These are phyloP conservation scores for Donacobius atricapilla DNA, from an alignment of 2,113 vertebrate genomes.

Conservation along the genomic window DNA sequence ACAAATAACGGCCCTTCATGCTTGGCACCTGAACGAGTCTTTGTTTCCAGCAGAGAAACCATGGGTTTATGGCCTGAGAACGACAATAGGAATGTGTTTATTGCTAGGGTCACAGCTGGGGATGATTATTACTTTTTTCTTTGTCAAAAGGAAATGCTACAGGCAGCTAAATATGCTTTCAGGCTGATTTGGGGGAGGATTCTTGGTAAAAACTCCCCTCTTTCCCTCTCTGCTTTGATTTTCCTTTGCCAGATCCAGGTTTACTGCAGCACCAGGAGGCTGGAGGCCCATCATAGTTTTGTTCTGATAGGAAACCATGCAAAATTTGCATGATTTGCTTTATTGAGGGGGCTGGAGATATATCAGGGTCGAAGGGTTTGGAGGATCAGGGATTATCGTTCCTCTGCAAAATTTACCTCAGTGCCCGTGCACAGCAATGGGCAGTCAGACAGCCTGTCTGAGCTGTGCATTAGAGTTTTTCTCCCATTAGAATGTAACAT, in stretches of 20 bases:
- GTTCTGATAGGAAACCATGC: neutral
- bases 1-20: neutral
- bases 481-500: neutral
- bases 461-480: neutral
- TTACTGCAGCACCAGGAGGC: neutral
- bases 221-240: neutral
- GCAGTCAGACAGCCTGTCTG: neutral
- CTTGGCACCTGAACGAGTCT: slow-evolving; percentile 10
- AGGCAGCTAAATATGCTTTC: neutral
- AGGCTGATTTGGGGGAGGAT: neutral
- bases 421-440: rapidly evolving
- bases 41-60: slow-evolving; percentile 37
- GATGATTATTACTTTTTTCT: slow-evolving; percentile 40
- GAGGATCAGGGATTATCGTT: neutral
- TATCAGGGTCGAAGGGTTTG: neutral
- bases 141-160: slow-evolving; percentile 23
- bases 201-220: neutral
- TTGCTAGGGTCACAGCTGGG: slow-evolving; percentile 48
- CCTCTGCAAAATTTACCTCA: neutral
- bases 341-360: neutral
- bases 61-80: slow-evolving; percentile 28
- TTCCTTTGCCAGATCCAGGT: neutral
- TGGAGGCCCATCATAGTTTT: neutral
- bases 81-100: slow-evolving; percentile 47
- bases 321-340: neutral